Base-by-base conservation (phyloP, 64 coral and sea anemone species). In the Porites australiensis region DNA sequence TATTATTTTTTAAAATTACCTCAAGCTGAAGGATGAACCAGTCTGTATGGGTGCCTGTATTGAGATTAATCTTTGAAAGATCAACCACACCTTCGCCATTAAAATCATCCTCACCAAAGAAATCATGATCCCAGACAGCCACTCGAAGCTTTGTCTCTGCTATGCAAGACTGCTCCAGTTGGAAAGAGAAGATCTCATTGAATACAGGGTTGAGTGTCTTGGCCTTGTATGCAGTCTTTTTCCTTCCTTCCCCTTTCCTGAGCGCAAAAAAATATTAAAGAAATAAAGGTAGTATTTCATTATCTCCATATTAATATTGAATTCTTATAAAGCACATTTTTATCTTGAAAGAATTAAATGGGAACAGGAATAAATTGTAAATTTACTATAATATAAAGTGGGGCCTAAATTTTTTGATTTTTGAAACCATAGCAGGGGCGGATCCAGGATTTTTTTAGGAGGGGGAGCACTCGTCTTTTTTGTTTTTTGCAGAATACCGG, bases 61-160 rank as follows among this genome's bases (percentile, higher is more conserved):
- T 95, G 48, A 98, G 58, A 80, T 90, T 78, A 7, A 98, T 87
- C 43, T 67, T 85, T 18, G 94, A 98, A 43, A 98, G 71, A 70
- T 98, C 96, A 46, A 98, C 78, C 51, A 98, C 92, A 15, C 90
- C 96, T 91, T 98, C 93, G 20, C 96, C 96, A 87, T 95, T 98
- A 22, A 98, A 98, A 83, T 98, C 96, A 79, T 98, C 96, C 87
- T 93, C 93, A 62, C 96, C 96, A 95, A 98, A 95, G 20, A 98
- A 90, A 16, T 98, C 96, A 88, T 98, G 96, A 70, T 98, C 96
- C 90, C 69, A 98, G 70, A 98, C 74, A 12, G 90, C 89, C 66
- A 84, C 93, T 23, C 90, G 53, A 14, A 98, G 75, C 65, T 93
- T 95, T 6, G 96, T 91, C 44, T 87, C 87, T 13, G 67, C 22